A percentile compares a stretch with the other conserved stretches of the same genome.
Conservation (phyloP, 2,888 invertebrate genomes). For the Siphonodentalium dalli region DNA sequence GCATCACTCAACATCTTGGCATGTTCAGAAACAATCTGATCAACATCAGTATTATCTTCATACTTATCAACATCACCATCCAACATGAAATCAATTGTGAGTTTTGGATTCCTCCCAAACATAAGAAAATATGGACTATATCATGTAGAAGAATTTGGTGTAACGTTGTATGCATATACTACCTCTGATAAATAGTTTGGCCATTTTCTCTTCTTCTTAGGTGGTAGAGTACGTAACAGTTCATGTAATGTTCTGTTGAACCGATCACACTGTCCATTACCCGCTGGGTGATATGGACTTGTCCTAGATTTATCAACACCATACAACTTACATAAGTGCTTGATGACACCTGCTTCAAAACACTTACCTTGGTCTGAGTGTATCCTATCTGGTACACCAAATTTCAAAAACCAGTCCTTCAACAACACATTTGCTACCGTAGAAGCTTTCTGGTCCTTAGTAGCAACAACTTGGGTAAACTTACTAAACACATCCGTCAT, state of each 20-base stretch:
- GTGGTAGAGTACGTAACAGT: constrained; percentile 22
- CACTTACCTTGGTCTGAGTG: constrained; percentile 29
- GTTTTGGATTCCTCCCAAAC: constrained; percentile 22
- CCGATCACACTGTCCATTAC: constrained; percentile 33
- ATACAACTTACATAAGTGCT: constrained; percentile 21
- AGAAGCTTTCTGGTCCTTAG: constrained; percentile 15
- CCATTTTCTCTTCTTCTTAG: constrained; percentile 28
- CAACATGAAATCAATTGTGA: too few species aligned
- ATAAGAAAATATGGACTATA: constrained; percentile 23
- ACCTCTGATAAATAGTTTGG: constrained; percentile 25
- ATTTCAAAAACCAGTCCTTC: constrained; percentile 24
- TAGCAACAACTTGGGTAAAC: constrained; percentile 12
- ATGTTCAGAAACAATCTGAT: too few species aligned
- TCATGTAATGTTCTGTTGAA: constrained; percentile 36
- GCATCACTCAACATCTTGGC: too few species aligned
- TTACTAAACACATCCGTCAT: constrained; percentile 25
- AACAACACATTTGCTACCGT: constrained; percentile 24
- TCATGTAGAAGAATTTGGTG: constrained; percentile 26
- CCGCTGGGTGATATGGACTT: constrained; percentile 30
- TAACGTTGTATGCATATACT: constrained; percentile 24
- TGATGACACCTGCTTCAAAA: constrained; percentile 24
- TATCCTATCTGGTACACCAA: constrained; percentile 24
- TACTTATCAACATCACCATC: too few species aligned
- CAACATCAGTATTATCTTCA: too few species aligned
- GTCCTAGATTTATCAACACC: constrained; percentile 29